Evolutionary conservation across 2,113 vertebrate species (phyloP).

Genomic region (Trematocara variabile): DNA sequence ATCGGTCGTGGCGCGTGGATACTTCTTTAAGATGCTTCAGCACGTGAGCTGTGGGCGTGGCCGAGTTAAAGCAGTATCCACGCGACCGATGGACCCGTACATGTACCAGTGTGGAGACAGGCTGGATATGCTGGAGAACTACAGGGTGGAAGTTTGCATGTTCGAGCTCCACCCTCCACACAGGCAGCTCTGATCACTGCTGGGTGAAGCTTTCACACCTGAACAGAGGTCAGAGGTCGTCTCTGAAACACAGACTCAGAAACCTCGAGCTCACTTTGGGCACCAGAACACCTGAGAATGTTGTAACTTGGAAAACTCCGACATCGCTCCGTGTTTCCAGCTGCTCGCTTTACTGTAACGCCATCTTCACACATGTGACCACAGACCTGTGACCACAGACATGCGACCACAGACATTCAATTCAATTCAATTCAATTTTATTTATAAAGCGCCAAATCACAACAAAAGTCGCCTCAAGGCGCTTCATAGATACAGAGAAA

Average conservation of each 20-base stretch:
- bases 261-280: neutral
- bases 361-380: neutral
- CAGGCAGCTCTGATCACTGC: neutral
- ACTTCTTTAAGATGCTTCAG: no score
- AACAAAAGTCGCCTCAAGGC: no score
- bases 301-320: neutral
- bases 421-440: no score
- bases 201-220: neutral
- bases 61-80: no score
- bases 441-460: no score
- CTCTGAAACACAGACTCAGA: neutral
- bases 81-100: no score
- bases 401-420: no score
- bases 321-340: neutral
- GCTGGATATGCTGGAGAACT: neutral
- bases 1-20: no score
- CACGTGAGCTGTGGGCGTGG: no score
- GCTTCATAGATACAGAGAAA: no score
- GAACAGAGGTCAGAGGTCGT: neutral
- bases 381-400: no score
- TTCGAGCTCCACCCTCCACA: neutral
- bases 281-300: fast-evolving
- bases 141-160: neutral
- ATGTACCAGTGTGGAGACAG: no score
- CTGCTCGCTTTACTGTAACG: neutral